phyloP scores from a whole-genome alignment of 2,113 vertebrate species.

The Serilophus lunatus region DNA sequence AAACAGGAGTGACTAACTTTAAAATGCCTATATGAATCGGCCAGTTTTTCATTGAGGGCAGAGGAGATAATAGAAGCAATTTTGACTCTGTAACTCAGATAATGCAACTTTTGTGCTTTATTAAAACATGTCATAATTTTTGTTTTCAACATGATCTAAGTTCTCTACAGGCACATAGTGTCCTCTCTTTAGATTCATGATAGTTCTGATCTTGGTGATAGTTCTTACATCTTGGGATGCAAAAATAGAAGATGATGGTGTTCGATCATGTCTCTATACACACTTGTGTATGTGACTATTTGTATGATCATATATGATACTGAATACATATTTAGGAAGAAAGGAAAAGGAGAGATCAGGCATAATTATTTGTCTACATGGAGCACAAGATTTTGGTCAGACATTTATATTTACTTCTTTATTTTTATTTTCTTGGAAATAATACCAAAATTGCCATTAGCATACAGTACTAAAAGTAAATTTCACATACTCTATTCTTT shows the following conservation, averaged over 20 bases:
- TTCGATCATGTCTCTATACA: neutral
- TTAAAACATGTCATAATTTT: neutral
- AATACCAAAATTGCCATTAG: neutral
- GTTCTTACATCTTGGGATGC: accelerated
- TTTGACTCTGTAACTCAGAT: neutral
- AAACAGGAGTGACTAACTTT: neutral
- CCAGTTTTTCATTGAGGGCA: neutral
- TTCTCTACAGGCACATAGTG: neutral
- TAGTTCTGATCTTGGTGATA: neutral
- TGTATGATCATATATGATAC: neutral
- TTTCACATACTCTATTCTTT: neutral
- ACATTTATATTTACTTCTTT: neutral
- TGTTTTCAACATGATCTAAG: neutral
- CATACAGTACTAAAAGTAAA: neutral
- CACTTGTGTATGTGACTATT: neutral
- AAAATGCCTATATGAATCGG: neutral
- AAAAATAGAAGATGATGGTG: neutral
- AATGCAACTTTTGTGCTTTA: neutral
- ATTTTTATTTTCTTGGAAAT: neutral
- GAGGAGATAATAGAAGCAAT: neutral
- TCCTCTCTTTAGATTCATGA: neutral
- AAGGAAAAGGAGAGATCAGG: neutral
- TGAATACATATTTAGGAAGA: neutral
- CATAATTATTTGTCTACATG: neutral
- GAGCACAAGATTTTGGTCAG: neutral